A percentile compares a stretch with the other conserved stretches of the same genome.
Conservation (phyloP, 2,888 invertebrate genomes). For the Anticlea derivata region DNA sequence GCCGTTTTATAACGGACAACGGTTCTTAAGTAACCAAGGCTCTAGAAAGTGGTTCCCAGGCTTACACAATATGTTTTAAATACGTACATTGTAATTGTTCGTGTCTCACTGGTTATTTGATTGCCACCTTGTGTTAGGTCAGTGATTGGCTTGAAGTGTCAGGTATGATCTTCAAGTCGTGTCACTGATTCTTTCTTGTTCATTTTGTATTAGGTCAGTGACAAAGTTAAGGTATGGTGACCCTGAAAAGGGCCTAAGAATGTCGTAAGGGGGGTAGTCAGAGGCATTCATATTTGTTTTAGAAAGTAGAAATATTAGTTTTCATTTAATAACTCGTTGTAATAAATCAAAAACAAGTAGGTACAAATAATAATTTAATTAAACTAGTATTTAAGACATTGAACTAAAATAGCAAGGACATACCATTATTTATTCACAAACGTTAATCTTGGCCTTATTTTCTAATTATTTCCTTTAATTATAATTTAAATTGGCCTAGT, state of each 20-base stretch:
- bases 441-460: slow-evolving; percentile 33
- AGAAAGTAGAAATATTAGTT: no score
- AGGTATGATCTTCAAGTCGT: no score
- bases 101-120: neutral
- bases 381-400: slow-evolving; percentile 27
- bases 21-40: neutral
- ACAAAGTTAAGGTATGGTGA: no score
- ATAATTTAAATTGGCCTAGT: slow-evolving; percentile 11
- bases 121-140: neutral
- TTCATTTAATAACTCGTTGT: no score
- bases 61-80: slow-evolving; percentile 24
- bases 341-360: neutral
- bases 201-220: no score
- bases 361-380: slow-evolving; percentile 19
- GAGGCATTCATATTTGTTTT: no score
- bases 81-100: slow-evolving; percentile 8
- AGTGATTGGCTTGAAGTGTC: neutral
- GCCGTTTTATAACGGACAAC: neutral
- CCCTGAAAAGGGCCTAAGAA: no score
- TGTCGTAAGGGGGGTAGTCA: no score
- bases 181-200: no score
- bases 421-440: slow-evolving; percentile 23
- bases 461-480: slow-evolving; percentile 36
- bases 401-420: slow-evolving; percentile 34
- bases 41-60: slow-evolving; percentile 23